Evolutionary conservation across 2,888 invertebrate species (phyloP), one percentile per base, ranked within the genome.

Genomic region (Iphiclides podalirius): DNA sequence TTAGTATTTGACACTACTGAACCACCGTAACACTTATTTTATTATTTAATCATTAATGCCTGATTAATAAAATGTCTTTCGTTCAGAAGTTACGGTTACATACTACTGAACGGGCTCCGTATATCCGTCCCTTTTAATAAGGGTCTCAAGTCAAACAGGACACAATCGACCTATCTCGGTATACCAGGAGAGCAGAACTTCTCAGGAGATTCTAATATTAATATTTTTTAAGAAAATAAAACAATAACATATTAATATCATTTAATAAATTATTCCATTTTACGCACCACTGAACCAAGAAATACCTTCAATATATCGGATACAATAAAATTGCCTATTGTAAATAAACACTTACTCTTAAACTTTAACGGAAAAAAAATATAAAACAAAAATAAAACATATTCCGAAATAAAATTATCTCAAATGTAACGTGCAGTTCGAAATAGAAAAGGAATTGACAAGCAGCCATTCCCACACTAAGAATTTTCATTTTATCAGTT

Each of bases 191-290:
- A n/a, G n/a, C n/a, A n/a, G n/a, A n/a, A n/a, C n/a, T n/a, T n/a
- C n/a, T n/a, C n/a, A n/a, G n/a, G n/a, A n/a, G n/a, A n/a, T n/a
- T n/a, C n/a, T n/a, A 20, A 20, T 20, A 20, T 20, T 20, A 20
- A 3, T 4, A 20, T 20, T 20, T 20, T 3, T 4, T 20, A 44
- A 44, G 11, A 15, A 11, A 36, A 15, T 4, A 33, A 11, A 36
- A n/a, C 20, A 3, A 20, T 6, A 20, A 12, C 38, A 31, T 45
- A 37, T 34, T 44, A 36, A 41, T 41, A 45, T 35, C 33, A 41
- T 50, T 45, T 50, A 50, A 45, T 50, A 50, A 50, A 50, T 50
- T 9, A 35, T 12, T 36, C 9, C 14, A 20, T 38, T 35, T 36
- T 28, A 36, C n/a, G 28, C 37, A 13, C 26, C 31, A 17, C 28